phyloP scores from a whole-genome alignment of 1,140 invertebrate species.

The Oedothorax gibbosus region DNA sequence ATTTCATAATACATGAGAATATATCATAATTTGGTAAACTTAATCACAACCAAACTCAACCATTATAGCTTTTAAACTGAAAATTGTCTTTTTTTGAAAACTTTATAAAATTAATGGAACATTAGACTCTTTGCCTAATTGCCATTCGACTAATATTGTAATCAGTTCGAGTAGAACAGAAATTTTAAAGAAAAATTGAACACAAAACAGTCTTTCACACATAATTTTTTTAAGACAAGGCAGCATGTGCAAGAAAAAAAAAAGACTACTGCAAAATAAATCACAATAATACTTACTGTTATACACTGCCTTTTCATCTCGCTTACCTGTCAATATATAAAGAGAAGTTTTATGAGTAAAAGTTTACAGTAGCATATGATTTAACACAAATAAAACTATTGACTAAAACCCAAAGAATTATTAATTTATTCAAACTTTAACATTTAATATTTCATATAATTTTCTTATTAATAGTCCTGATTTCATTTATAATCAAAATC shows the following conservation, averaged over 20 bases:
- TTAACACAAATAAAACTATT: neutral
- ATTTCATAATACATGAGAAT: no score
- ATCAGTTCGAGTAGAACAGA: neutral
- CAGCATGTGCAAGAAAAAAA: neutral
- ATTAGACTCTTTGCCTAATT: neutral
- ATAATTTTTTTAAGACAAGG: neutral
- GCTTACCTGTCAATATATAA: slow-evolving; percentile 44
- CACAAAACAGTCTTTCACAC: neutral
- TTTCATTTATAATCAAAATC: no score
- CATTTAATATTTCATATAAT: neutral
- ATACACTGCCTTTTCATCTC: slow-evolving; percentile 55
- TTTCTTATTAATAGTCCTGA: no score
- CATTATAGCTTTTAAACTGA: no score
- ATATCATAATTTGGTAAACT: no score
- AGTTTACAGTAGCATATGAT: neutral
- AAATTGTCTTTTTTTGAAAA: no score
- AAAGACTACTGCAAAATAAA: neutral
- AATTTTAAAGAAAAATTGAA: neutral
- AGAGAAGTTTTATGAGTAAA: neutral
- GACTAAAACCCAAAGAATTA: neutral
- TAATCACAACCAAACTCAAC: no score
- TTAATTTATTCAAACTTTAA: neutral
- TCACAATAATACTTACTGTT: slow-evolving; percentile 12
- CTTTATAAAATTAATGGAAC: no score
- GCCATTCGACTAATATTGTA: neutral